Evolutionary conservation across 2,888 invertebrate genomes (phyloP).

Genomic region (Elmis aenea): DNA sequence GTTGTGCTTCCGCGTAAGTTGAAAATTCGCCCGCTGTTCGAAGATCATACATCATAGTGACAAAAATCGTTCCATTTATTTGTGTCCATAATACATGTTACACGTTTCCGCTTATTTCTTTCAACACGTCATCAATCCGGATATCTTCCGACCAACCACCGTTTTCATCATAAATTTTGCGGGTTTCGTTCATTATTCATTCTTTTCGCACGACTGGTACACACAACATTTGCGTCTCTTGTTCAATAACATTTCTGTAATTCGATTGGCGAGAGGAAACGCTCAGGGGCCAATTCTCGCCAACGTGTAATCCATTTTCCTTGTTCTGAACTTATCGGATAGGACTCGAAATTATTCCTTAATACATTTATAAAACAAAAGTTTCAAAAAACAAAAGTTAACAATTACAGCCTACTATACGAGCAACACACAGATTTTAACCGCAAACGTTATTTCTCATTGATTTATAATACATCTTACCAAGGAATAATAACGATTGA

Average conservation of each 20-base stretch:
- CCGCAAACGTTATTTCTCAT: no score
- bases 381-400: no score
- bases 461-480: no score
- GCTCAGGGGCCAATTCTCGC: no score
- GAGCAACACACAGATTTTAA: no score
- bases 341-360: no score
- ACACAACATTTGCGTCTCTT: background rate
- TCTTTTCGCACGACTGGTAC: constrained; percentile 11
- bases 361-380: no score
- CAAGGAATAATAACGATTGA: no score
- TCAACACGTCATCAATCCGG: constrained; percentile 24
- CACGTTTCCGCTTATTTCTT: constrained; percentile 22
- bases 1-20: constrained; percentile 3
- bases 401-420: no score
- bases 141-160: constrained; percentile 17
- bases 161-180: constrained; percentile 24
- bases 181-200: constrained; percentile 31
- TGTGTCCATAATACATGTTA: constrained; percentile 23
- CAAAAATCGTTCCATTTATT: constrained; percentile 24
- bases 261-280: background rate
- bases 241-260: background rate
- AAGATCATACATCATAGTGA: constrained; percentile 23
- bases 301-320: no score
- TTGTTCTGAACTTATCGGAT: no score
- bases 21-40: constrained; percentile 17